These are phyloP conservation scores for Nomada flava DNA, from an alignment of 2,888 invertebrate species.

Conservation along the genomic window DNA sequence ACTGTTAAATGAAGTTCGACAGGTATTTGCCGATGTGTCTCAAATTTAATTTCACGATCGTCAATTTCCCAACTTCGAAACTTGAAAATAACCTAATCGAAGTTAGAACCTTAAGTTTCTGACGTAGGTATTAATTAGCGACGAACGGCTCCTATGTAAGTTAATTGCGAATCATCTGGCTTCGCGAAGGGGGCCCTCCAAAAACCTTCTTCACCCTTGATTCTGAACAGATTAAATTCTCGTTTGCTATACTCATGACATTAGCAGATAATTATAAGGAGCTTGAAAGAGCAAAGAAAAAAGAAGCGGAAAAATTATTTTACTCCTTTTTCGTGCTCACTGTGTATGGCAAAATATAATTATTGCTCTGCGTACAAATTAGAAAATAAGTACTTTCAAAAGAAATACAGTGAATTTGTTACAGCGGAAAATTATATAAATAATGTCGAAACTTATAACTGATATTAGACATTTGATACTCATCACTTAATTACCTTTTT, in stretches of 20 bases:
- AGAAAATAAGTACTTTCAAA: too few species aligned
- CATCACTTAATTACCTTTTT: too few species aligned
- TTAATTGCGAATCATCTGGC: conserved; percentile 67
- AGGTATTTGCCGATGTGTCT: conserved; percentile 45
- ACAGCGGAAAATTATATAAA: too few species aligned
- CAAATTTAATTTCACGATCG: conserved; percentile 60
- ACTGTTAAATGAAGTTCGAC: conserved; percentile 10
- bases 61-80: conserved; percentile 55
- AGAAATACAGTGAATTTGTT: too few species aligned
- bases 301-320: background rate
- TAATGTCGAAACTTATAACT: too few species aligned
- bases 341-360: too few species aligned
- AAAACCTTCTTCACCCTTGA: conserved; percentile 52
- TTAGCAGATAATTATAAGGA: conserved; percentile 14
- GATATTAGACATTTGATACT: too few species aligned
- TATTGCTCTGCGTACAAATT: too few species aligned
- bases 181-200: conserved; percentile 49
- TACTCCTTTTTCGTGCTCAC: too few species aligned
- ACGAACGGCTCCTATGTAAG: conserved; percentile 61
- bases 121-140: conserved; percentile 66
- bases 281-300: conserved; percentile 7
- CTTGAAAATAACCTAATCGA: conserved; percentile 61
- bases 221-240: conserved; percentile 60
- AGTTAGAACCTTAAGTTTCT: conserved; percentile 57
- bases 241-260: conserved; percentile 38